These are phyloP conservation scores for Venustaconcha ellipsiformis DNA, from an alignment of 1,140 invertebrate species.

Conservation along the genomic window DNA sequence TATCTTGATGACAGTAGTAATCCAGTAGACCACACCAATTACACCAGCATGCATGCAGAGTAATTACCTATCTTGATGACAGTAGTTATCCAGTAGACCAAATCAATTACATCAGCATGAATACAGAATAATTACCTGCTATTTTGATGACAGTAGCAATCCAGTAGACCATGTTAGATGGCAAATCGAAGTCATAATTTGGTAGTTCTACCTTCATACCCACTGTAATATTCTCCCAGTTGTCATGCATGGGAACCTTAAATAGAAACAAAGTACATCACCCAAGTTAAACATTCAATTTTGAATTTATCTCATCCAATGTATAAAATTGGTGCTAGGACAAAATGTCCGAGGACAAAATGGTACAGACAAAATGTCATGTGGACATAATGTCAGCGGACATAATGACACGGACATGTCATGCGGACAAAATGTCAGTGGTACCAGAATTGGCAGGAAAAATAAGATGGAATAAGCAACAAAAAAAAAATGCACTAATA, in stretches of 20 bases:
- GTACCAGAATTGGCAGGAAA: no score
- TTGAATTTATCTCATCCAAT: no score
- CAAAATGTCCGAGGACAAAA: no score
- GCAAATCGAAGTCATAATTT: slow-evolving; percentile 82
- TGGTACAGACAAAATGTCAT: no score
- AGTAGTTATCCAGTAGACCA: slow-evolving; percentile 91
- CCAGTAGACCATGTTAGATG: slow-evolving; percentile 78
- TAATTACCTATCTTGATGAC: slow-evolving; percentile 69
- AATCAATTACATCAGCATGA: no score
- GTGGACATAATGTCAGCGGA: no score
- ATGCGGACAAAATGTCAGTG: no score
- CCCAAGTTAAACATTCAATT: neutral
- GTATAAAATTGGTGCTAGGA: no score
- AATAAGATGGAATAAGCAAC: no score
- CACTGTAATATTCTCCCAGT: slow-evolving; percentile 92
- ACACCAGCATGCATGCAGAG: slow-evolving; percentile 34
- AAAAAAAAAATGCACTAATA: no score
- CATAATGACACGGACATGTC: no score
- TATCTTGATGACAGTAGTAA: slow-evolving; percentile 80
- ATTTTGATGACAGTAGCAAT: slow-evolving; percentile 93
- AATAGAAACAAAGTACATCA: slow-evolving; percentile 1
- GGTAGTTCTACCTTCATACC: slow-evolving; percentile 97
- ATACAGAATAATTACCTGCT: slow-evolving; percentile 71
- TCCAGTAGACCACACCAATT: slow-evolving; percentile 80
- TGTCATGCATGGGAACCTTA: slow-evolving; percentile 87